A percentile compares a stretch with the other conserved stretches of the same genome.
phyloP scores from a whole-genome alignment of 2,113 vertebrate species.

The Nannobrachium achirus region DNA sequence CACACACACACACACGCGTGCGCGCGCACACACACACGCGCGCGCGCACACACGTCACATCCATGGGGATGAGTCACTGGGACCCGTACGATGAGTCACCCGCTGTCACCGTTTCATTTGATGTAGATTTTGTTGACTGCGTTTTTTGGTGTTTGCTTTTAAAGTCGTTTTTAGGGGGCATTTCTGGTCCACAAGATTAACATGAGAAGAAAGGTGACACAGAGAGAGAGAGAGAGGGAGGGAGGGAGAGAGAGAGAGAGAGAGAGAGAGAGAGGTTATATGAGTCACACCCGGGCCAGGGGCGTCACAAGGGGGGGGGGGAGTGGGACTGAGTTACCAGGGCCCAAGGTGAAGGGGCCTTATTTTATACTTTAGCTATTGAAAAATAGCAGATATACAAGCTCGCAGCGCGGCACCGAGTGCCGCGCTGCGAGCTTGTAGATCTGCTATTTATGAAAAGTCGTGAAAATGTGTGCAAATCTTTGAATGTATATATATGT shows the following conservation, averaged over 20 bases:
- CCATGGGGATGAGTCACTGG: constrained; percentile 32
- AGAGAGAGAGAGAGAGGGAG: not conserved
- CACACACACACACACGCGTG: constrained; percentile 15
- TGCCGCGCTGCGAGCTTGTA: no score
- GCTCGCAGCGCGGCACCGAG: no score
- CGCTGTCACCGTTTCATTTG: constrained; percentile 9
- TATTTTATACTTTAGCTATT: no score
- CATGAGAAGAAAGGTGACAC: not conserved
- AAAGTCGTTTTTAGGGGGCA: not conserved
- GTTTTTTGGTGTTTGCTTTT: constrained; percentile 1
- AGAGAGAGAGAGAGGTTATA: no score
- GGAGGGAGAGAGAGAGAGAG: not conserved
- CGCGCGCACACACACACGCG: constrained; percentile 16
- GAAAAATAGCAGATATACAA: no score
- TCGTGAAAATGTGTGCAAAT: no score
- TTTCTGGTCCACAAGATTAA: not conserved
- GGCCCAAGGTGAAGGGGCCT: no score
- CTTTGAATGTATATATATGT: no score
- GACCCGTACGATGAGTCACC: constrained; percentile 24
- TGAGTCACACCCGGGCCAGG: no score
- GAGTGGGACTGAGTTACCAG: no score
- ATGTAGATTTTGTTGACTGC: constrained; percentile 16
- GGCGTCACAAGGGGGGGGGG: no score
- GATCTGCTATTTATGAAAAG: no score
- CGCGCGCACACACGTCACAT: constrained; percentile 21